These are phyloP conservation scores for Drosophila paucipuncta DNA, from an alignment of 2,888 invertebrate genomes.

Conservation along the genomic window DNA sequence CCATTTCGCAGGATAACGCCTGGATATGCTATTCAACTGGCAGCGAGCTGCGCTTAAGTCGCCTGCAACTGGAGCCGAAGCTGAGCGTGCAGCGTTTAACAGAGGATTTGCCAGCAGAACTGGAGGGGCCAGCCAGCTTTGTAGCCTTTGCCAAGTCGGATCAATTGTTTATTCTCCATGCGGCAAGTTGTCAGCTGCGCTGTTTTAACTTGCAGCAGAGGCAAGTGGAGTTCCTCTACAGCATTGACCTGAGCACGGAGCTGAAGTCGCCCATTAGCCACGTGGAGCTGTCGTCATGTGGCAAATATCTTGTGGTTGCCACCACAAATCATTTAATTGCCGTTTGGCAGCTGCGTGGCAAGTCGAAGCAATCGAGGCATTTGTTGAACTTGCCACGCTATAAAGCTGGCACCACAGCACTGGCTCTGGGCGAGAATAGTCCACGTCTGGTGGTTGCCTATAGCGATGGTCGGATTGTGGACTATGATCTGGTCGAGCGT, in stretches of 20 bases:
- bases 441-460: conserved; percentile 90
- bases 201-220: conserved; percentile 84
- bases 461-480: conserved; percentile 92
- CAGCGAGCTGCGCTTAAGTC: conserved; percentile 88
- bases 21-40: conserved; percentile 92
- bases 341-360: conserved; percentile 87
- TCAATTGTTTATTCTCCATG: conserved; percentile 85
- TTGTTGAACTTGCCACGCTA: conserved; percentile 90
- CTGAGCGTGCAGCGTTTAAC: conserved; percentile 80
- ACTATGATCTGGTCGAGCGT: conserved; percentile 89
- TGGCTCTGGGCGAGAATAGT: conserved; percentile 88
- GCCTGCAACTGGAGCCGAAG: conserved; percentile 50
- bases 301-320: conserved; percentile 89
- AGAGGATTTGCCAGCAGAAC: conserved; percentile 81
- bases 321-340: conserved; percentile 89
- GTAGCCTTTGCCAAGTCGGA: conserved; percentile 85
- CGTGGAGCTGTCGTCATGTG: conserved; percentile 86
- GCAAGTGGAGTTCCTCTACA: conserved; percentile 80
- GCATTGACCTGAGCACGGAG: conserved; percentile 83
- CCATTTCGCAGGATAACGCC: conserved; percentile 90
- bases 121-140: conserved; percentile 81
- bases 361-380: conserved; percentile 84
- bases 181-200: conserved; percentile 82
- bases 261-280: conserved; percentile 87
- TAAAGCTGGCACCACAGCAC: conserved; percentile 89